Evolutionary conservation across 2,113 vertebrate species (phyloP).

Genomic region (Grus americana): DNA sequence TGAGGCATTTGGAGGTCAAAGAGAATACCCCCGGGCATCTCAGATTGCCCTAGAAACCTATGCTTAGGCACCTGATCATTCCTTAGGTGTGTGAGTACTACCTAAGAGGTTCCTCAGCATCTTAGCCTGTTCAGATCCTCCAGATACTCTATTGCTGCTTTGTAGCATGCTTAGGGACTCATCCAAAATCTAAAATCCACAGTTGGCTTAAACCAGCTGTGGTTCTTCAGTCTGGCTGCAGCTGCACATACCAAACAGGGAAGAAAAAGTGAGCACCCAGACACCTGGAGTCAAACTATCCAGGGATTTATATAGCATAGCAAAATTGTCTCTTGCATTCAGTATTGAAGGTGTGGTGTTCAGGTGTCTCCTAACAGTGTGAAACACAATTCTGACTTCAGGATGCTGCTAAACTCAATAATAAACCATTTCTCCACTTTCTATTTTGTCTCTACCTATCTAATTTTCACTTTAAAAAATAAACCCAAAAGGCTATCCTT

Average conservation of each 20-base stretch:
- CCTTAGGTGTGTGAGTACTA: not conserved
- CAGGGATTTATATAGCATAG: not conserved
- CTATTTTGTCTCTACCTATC: not conserved
- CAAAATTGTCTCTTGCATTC: not conserved
- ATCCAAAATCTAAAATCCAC: not conserved
- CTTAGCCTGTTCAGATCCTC: not conserved
- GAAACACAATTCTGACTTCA: not conserved
- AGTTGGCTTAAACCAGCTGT: not conserved
- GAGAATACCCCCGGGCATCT: rapidly evolving
- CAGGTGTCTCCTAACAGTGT: not conserved
- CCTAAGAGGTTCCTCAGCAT: not conserved
- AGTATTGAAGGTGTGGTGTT: not conserved
- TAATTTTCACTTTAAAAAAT: not conserved
- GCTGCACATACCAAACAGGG: not conserved
- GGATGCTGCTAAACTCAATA: not conserved
- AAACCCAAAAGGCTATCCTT: not conserved
- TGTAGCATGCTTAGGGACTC: not conserved
- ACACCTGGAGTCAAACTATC: not conserved
- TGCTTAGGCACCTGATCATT: not conserved
- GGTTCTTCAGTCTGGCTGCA: not conserved
- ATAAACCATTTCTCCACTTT: not conserved
- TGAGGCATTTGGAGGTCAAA: not conserved
- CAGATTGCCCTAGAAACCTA: not conserved
- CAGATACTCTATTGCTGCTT: not conserved
- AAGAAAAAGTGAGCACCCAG: not conserved